These are phyloP conservation scores for Phocoena phocoena DNA, from an alignment of 2,113 vertebrate genomes.

Conservation along the genomic window DNA sequence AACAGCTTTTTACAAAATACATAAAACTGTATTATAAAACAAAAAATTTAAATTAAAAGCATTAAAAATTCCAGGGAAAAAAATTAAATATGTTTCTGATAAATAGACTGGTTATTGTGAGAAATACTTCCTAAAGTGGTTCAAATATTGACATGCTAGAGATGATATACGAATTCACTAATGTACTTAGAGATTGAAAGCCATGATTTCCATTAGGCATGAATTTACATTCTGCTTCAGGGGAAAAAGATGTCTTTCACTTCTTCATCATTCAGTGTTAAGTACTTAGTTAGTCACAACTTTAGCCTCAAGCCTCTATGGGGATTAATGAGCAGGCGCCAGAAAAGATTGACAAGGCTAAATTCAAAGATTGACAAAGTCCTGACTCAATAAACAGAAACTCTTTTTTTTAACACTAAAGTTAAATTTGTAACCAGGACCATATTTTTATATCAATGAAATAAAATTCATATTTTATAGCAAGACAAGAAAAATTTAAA, in stretches of 20 bases:
- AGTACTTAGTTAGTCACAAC: constrained; percentile 40
- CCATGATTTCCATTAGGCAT: constrained; percentile 59
- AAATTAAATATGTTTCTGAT: not conserved
- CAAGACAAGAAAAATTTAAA: not conserved
- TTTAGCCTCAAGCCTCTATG: not conserved
- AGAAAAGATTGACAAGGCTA: not conserved
- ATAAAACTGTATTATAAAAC: not conserved
- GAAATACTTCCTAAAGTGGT: not conserved
- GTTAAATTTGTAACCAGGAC: not conserved
- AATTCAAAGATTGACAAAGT: not conserved
- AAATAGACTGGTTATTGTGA: not conserved
- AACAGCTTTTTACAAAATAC: not conserved
- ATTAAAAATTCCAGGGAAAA: constrained; percentile 5
- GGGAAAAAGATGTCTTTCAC: constrained; percentile 49
- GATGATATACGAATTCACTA: constrained; percentile 29
- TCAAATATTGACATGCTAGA: constrained; percentile 59
- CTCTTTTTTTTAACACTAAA: not conserved
- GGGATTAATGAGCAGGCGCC: not conserved
- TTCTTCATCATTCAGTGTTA: constrained; percentile 50
- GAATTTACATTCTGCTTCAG: constrained; percentile 66
- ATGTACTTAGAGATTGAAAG: constrained; percentile 51
- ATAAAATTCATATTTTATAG: not conserved
- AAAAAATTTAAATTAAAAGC: not conserved
- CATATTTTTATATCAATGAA: not conserved
- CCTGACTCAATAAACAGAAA: not conserved